Evolutionary conservation across 1,140 invertebrate species (phyloP), one percentile per base, ranked within the genome.

Genomic region (Bombus breviceps): DNA sequence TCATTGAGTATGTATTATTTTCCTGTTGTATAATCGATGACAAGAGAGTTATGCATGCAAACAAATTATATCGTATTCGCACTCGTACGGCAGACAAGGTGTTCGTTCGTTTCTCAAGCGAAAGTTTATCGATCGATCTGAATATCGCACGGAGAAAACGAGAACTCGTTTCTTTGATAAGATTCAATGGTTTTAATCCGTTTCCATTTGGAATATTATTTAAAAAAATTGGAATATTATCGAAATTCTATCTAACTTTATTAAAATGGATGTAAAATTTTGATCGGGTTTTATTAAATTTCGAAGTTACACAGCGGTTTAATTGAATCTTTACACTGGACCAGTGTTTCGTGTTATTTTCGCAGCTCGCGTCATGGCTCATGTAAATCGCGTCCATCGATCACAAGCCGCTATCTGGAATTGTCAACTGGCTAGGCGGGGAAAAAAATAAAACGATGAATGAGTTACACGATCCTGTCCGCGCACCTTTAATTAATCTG

Each of bases 401-500:
- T 81, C 79, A 72, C 53, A 81, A 41, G 18, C n/a, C 34, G 43
- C 43, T 39, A 9, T 47, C 25, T 12, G 41, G 15, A 37, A 80
- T 71, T 81, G 25, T 81, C 32, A 25, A 10, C 15, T 18, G 34
- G 57, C 15, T 22, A n/a, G 41, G 18, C 47, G 47, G 47, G 28
- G 32, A 12, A 34, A 32, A 53, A 22, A 12, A 18, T 9, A 25
- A 25, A 39, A 25, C 8, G 13, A 47, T 22, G 25, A n/a, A 37
- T 18, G 28, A 15, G 41, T 66, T 43, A 18, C 59, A 34, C 28
- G 41, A 5, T 37, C 41, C 25, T 32, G 25, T 68, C 28, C 59
- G 34, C 43, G 47, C 28, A 10, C 1, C 9, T 62, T 83, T 76
- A 76, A 76, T 83, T 83, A 66, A 82, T 68, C 62, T 34, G 72